Conservation (phyloP, 2,888 invertebrate species). For the Agrypnus murinus region DNA sequence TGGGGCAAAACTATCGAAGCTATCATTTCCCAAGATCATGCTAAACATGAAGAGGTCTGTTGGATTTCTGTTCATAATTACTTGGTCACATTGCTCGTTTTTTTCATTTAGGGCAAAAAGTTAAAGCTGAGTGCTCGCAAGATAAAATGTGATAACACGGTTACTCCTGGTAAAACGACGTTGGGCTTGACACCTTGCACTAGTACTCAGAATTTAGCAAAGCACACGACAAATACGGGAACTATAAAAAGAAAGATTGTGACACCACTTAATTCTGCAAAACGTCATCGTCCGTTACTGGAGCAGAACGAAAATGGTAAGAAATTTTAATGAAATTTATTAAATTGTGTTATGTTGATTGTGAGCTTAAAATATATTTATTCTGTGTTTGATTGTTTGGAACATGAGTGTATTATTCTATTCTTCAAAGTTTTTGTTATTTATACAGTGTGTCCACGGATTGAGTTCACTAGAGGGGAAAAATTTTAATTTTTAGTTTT, state of each 20-base stretch:
- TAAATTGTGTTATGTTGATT: too few species aligned
- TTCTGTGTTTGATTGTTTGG: too few species aligned
- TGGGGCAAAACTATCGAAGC: too few species aligned
- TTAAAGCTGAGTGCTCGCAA: constrained; percentile 74
- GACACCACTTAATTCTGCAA: constrained; percentile 24
- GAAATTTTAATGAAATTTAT: not conserved
- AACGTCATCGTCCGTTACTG: not conserved
- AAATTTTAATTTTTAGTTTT: too few species aligned
- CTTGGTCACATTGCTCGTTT: not conserved
- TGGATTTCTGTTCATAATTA: not conserved
- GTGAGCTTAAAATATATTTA: too few species aligned
- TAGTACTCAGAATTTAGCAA: constrained; percentile 32
- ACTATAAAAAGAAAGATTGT: constrained; percentile 33
- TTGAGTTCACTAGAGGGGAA: too few species aligned
- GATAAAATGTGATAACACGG: constrained; percentile 64
- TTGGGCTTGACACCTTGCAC: constrained; percentile 1
- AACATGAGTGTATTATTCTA: too few species aligned
- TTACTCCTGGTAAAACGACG: constrained; percentile 27
- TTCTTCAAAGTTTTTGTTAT: too few species aligned
- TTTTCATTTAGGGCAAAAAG: constrained; percentile 71
- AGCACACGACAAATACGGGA: not conserved
- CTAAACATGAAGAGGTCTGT: not conserved
- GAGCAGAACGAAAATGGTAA: constrained; percentile 20
- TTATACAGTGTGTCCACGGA: too few species aligned
- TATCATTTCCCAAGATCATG: too few species aligned